Conservation (phyloP, 2,888 invertebrate genomes). For the Ypsolopha scabrella region DNA sequence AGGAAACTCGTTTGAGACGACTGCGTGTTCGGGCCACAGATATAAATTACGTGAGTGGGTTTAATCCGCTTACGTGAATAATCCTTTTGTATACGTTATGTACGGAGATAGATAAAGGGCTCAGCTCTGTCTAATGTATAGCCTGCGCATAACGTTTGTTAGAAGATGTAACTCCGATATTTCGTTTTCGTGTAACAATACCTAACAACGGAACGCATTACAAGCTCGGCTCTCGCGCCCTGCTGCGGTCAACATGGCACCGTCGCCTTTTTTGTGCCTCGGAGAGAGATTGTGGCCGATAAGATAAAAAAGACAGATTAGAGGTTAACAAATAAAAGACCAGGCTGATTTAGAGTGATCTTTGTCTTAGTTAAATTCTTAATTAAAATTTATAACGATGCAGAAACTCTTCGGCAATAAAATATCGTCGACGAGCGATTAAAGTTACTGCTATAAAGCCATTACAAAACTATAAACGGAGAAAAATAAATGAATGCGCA, state of each 20-base stretch:
- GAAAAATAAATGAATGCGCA: not conserved
- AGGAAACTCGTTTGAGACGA: constrained; percentile 20
- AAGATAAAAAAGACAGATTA: not conserved
- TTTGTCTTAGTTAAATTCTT: not conserved
- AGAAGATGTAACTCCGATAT: not conserved
- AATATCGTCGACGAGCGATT: not conserved
- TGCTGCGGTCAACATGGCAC: not conserved
- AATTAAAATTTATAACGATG: constrained; percentile 3
- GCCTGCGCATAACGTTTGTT: constrained; percentile 17
- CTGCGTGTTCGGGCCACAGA: constrained; percentile 15
- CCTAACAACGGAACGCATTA: not conserved
- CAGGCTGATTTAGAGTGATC: not conserved
- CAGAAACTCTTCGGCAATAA: not conserved
- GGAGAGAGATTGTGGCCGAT: not conserved
- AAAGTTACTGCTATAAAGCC: constrained; percentile 2
- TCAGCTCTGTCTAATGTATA: constrained; percentile 26
- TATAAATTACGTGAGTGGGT: constrained; percentile 35
- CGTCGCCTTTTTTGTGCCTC: not conserved
- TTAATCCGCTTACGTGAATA: constrained; percentile 37
- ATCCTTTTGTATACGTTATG: constrained; percentile 25
- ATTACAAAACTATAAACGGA: constrained; percentile 1
- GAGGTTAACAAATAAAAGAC: not conserved
- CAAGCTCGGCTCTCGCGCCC: no score
- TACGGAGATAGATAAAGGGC: constrained; percentile 26
- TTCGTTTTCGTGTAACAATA: not conserved